phyloP scores from a whole-genome alignment of 2,888 invertebrate genomes.

The Shargacucullia verbasci region DNA sequence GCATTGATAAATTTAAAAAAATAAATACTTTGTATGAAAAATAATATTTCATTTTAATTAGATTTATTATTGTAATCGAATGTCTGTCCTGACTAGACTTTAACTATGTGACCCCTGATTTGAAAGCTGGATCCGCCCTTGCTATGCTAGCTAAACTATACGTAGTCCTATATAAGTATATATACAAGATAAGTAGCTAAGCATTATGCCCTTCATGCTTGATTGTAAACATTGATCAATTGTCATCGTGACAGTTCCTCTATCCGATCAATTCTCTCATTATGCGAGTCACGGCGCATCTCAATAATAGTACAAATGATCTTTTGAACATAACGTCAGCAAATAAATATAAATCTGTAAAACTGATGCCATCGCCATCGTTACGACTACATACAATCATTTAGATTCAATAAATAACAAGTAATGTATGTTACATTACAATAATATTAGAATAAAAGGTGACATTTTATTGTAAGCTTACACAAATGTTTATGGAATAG shows the following conservation, averaged over 20 bases:
- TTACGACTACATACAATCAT: too few species aligned
- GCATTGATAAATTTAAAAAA: too few species aligned
- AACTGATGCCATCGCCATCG: constrained; percentile 14
- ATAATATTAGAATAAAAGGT: constrained; percentile 6
- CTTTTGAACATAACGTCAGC: constrained; percentile 23
- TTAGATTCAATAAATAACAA: too few species aligned
- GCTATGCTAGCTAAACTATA: too few species aligned
- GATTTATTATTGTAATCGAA: too few species aligned
- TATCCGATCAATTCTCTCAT: constrained; percentile 65
- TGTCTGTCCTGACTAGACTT: too few species aligned
- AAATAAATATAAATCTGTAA: constrained; percentile 25
- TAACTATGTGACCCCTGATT: too few species aligned
- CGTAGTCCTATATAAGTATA: not conserved
- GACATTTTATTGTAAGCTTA: constrained; percentile 6
- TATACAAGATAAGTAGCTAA: not conserved
- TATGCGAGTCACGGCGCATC: constrained; percentile 61
- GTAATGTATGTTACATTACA: constrained; percentile 7
- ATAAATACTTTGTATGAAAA: too few species aligned
- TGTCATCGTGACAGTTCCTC: constrained; percentile 68
- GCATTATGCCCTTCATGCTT: constrained; percentile 22
- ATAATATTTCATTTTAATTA: too few species aligned
- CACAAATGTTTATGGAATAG: constrained; percentile 23
- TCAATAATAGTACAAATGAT: constrained; percentile 38
- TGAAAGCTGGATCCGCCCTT: too few species aligned
- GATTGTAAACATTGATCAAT: constrained; percentile 65